Percentiles rank a stretch among this genome's conserved stretches.
These are phyloP conservation scores for Mactromeris polynyma DNA, from an alignment of 2,888 invertebrate species.

Conservation along the genomic window DNA sequence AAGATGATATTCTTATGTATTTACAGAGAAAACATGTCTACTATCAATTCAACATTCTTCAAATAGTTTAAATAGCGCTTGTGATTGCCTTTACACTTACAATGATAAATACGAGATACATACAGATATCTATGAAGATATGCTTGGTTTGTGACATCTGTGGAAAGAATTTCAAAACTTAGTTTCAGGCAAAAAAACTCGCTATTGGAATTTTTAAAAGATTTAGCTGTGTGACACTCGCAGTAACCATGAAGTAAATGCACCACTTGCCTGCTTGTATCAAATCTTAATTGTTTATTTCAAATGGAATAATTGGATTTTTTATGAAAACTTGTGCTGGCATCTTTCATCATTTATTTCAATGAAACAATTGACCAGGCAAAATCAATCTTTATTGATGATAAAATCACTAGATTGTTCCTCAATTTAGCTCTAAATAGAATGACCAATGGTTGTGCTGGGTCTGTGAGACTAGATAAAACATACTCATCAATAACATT, in stretches of 20 bases:
- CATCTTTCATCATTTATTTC: not conserved
- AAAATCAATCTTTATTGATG: slow-evolving; percentile 3
- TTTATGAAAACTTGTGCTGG: not conserved
- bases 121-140: not conserved
- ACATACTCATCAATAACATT: not conserved
- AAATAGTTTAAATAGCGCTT: not conserved
- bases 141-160: not conserved
- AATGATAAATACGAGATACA: not conserved
- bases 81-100: not conserved
- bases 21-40: not conserved
- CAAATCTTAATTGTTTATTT: no score
- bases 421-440: not conserved
- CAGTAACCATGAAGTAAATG: no score
- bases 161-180: not conserved
- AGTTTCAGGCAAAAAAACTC: no score
- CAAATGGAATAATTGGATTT: not conserved
- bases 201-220: no score
- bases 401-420: not conserved
- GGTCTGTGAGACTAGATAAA: not conserved
- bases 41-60: not conserved
- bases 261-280: no score
- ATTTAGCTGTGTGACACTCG: no score
- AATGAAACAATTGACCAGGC: not conserved
- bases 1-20: not conserved
- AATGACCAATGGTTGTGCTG: not conserved